Evolutionary conservation across 2,797 vertebrate genomes (phyloP), one percentile per base, ranked within the genome.

Genomic region (Bradypodion pumilum): DNA sequence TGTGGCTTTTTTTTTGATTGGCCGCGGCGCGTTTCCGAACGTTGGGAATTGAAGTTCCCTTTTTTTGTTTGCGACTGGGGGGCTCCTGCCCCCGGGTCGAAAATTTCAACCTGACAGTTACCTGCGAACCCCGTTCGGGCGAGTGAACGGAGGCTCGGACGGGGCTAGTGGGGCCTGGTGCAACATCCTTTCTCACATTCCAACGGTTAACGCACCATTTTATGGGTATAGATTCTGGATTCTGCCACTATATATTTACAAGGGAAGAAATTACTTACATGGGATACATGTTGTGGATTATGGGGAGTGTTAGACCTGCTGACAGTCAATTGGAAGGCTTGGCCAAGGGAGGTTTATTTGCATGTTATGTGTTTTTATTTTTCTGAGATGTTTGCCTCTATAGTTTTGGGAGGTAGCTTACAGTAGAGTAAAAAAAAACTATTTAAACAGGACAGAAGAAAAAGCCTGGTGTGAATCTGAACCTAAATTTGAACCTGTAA

Each of bases 301-400:
- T 69, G 32, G 37, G 46, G 40, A 72, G 7, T 56, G 35, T 42
- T 65, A 8, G 52, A 75, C 6, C 44, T 63, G 35, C 23, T 82
- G 42, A 29, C 44, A 19, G 29, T 74, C 52, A 70, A 70, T 70
- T 40, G 44, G 27, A 49, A 56, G 12, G 4, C 5, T 63, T 84
- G 19, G 32, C 21, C 23, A 10, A 35, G 37, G 16, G 8, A 49
- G 37, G 42, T 9, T n/a, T 9, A 27, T 60, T 73, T 13, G 15
- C 29, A 23, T 72, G 27, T 59, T 52, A 7, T 27, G 5, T 46
- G 1, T 79, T 66, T 27, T 70, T 70, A 21, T 42, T 32, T 63
- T 74, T 46, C 10, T 44, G 37, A 46, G 74, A 75, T 37, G 10
- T 89, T 62, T 4, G 7, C 82, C 77, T 79, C 42, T 49, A 85